These are phyloP conservation scores for Erithacus rubecula DNA, from an alignment of 2,797 vertebrate species.

Conservation along the genomic window DNA sequence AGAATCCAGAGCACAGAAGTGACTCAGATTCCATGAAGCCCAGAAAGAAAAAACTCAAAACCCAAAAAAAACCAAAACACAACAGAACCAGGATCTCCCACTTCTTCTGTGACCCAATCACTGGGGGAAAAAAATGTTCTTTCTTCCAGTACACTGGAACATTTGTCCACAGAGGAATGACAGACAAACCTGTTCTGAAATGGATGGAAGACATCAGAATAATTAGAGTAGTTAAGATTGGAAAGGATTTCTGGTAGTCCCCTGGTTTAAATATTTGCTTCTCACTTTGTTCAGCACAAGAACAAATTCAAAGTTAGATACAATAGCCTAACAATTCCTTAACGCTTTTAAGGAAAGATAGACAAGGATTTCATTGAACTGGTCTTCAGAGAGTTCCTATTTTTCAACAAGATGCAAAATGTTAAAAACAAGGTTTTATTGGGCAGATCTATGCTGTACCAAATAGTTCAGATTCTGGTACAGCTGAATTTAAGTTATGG, in stretches of 20 bases:
- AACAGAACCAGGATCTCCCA: background rate
- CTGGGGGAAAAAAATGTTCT: background rate
- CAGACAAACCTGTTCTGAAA: background rate
- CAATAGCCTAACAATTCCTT: background rate
- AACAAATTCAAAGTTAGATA: background rate
- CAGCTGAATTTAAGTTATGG: background rate
- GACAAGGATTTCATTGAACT: background rate
- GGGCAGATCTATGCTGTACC: background rate
- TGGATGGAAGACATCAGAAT: background rate
- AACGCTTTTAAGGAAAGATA: background rate
- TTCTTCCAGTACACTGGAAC: background rate
- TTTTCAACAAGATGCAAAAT: background rate
- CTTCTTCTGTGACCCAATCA: background rate
- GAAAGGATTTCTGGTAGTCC: background rate
- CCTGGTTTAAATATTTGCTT: background rate
- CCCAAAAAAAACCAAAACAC: background rate
- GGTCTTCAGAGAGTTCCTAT: background rate
- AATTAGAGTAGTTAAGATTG: background rate
- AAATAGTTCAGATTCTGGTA: background rate
- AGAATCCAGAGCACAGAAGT: background rate
- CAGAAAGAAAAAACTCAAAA: background rate
- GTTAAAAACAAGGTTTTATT: background rate
- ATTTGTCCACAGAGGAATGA: background rate
- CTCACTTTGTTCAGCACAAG: background rate
- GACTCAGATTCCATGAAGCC: background rate